Evolutionary conservation across 2,888 invertebrate genomes (phyloP).

Genomic region (Furcula furcula): DNA sequence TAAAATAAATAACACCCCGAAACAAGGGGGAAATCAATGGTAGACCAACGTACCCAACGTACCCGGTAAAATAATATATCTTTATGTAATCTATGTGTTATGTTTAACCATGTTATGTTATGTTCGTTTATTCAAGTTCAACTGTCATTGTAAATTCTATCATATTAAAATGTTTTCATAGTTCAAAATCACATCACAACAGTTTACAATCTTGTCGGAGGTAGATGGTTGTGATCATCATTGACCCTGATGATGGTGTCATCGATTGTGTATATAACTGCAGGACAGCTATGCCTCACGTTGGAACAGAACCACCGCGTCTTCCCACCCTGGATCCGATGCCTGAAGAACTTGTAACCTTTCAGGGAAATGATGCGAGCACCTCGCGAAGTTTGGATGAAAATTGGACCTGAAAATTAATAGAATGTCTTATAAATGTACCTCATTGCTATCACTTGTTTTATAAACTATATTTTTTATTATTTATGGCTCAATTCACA

Average conservation of each 20-base stretch:
- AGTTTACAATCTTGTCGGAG: constrained; percentile 2
- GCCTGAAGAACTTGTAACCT: constrained; percentile 16
- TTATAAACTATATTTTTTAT: too few relatives aligned
- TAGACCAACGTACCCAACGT: too few relatives aligned
- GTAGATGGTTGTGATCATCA: constrained; percentile 22
- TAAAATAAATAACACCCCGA: too few relatives aligned
- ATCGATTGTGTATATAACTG: constrained; percentile 31
- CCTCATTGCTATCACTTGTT: neutral
- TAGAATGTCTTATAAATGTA: neutral
- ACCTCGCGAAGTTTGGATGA: constrained; percentile 9
- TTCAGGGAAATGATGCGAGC: constrained; percentile 8
- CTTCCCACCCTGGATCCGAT: constrained; percentile 5
- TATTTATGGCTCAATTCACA: too few relatives aligned
- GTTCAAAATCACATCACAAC: neutral
- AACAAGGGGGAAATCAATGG: too few relatives aligned
- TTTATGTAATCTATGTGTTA: too few relatives aligned
- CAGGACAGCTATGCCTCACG: constrained; percentile 25
- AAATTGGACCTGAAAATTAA: constrained; percentile 5
- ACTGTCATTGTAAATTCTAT: too few relatives aligned
- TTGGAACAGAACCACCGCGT: constrained; percentile 12
- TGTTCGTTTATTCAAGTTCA: too few relatives aligned
- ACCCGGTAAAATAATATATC: too few relatives aligned
- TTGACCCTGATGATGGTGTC: constrained; percentile 20
- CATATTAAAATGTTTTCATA: too few relatives aligned
- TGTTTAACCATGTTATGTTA: too few relatives aligned